Evolutionary conservation across 1,140 invertebrate species (phyloP).

Genomic region (Drosophila serrata): DNA sequence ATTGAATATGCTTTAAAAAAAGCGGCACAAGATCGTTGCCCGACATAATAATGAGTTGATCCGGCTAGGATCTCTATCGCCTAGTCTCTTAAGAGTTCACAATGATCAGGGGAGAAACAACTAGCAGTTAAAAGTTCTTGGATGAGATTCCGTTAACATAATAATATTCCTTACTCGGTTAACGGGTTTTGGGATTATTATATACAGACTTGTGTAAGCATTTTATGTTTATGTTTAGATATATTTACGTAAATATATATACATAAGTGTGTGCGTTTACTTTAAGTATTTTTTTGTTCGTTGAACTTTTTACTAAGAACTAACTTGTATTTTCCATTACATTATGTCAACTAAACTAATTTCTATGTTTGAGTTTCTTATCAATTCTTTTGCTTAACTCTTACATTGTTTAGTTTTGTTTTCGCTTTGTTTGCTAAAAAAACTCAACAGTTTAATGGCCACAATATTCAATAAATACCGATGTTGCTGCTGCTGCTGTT

Average conservation of each 20-base stretch:
- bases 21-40: constrained; percentile 4
- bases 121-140: constrained; percentile 47
- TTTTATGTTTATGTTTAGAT: constrained; percentile 32
- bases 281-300: constrained; percentile 64
- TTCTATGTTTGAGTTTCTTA: constrained; percentile 69
- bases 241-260: constrained; percentile 17
- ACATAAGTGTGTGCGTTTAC: constrained; percentile 29
- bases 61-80: constrained; percentile 1
- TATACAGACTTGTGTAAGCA: constrained; percentile 56
- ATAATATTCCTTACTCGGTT: constrained; percentile 46
- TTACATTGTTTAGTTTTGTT: constrained; percentile 47
- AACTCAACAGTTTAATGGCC: constrained; percentile 72
- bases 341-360: constrained; percentile 61
- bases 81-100: constrained; percentile 1
- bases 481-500: constrained; percentile 36
- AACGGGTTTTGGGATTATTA: constrained; percentile 34
- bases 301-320: constrained; percentile 57
- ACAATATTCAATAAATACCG: constrained; percentile 72
- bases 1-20: constrained; percentile 35
- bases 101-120: constrained; percentile 38
- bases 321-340: constrained; percentile 38
- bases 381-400: constrained; percentile 50
- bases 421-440: constrained; percentile 55
- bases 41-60: constrained; percentile 47
- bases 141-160: constrained; percentile 72